Evolutionary conservation across 2,113 vertebrate species (phyloP), one percentile per base, ranked within the genome.

Genomic region (Oenanthe melanoleuca): DNA sequence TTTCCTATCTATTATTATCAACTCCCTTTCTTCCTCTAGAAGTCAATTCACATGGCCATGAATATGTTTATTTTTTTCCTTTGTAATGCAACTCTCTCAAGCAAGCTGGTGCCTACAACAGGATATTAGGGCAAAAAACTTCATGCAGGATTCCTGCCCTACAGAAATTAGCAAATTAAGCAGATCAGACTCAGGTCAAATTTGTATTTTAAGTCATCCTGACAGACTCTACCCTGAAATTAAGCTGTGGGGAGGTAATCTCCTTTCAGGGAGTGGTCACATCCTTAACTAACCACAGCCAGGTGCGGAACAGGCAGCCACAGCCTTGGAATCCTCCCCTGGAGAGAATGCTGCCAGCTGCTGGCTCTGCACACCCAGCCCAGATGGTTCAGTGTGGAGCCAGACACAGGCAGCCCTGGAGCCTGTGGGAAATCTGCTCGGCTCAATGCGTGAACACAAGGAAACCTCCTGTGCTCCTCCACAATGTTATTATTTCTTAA

Each of bases 231-330:
- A 72, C 79, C 82, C 59, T 69, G 50, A 90, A 75, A 86, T 89
- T 88, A 88, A 81, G 40, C 25, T 26, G 37, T 6, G 20, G 29
- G 57, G 18, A 61, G 31, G 74, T 38, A 88, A 88, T 70, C 66
- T 74, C 56, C 44, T 72, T 87, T 24, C 71, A 94, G 92, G 79
- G 93, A 90, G 90, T 9, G 40, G 79, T 75, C 66, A 88, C 71
- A 70, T 89, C 85, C 79, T 79, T 57, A 85, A 61, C 55, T 69
- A 91, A 80, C 82, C 86, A 85, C 53, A 72, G 26, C 16, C 2
- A 24, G 75, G 80, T n/a, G 38, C 11, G 1, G 86, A 82, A 93
- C 1, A 42, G 21, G 91, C 8, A 82, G 61, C 61, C 40, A 40
- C 57, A 72, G 74, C 45, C 42, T 63, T 3, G 0, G 69, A 21